Evolutionary conservation across 1,140 invertebrate genomes (phyloP), one percentile per base, ranked within the genome.

Genomic region (Gonatopus flavifemur): DNA sequence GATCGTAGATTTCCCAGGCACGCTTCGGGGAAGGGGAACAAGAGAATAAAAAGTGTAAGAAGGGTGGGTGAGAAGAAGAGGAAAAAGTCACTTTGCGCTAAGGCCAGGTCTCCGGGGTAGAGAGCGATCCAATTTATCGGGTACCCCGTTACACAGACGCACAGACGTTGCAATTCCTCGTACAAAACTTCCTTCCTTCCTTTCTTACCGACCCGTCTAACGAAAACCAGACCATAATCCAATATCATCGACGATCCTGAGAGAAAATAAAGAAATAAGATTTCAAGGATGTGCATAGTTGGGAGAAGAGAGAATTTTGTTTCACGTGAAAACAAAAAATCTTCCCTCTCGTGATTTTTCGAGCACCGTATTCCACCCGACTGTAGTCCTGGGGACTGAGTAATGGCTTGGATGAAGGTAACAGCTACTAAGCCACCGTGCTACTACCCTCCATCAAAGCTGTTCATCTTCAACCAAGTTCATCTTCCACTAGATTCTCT

Each of bases 391-490:
- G n/a, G n/a, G n/a, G n/a, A n/a, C n/a, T n/a, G 49, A 61, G 44
- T 61, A 61, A 61, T 60, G 42, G 49, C 37, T 31, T 7, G 41
- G 49, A 53, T 56, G 31, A 62, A 35, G 54, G 44, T 20, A 33
- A 24, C 39, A 38, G 46, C 53, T 30, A 52, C 40, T 62, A 61
- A 62, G 53, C 45, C 38, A 45, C 45, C 57, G 31, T 28, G 28
- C 28, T 57, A n/a, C n/a, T n/a, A n/a, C n/a, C n/a, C n/a, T n/a
- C n/a, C n/a, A n/a, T n/a, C n/a, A n/a, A n/a, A n/a, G n/a, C n/a
- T 46, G 55, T 59, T 50, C 51, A 54, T 59, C 49, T 44, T 36
- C 46, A 38, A 38, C 50, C 46, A 21, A 42, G 20, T 45, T 57
- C 38, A 24, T 40, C 16, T 40, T 40, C 9, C 33, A 28, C 25